Evolutionary conservation across 1,140 invertebrate genomes (phyloP).

Genomic region (Monochamus saltuarius): DNA sequence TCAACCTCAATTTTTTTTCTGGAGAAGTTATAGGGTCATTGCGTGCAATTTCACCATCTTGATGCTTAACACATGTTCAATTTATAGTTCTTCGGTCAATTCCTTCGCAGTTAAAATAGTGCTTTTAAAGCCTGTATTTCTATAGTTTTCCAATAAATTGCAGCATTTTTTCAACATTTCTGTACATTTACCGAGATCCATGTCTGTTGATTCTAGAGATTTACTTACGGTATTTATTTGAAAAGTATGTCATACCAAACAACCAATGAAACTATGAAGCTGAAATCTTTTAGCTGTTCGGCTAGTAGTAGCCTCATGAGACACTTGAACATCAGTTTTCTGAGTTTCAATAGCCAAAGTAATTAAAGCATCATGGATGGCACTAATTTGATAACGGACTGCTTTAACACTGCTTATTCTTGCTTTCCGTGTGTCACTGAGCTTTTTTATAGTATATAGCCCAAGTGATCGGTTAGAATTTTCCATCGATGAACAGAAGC

Average conservation of each 20-base stretch:
- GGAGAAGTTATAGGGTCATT: not conserved
- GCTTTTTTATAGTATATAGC: too few relatives aligned
- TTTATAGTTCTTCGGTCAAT: conserved; percentile 28
- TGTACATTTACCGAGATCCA: conserved; percentile 42
- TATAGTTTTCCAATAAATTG: conserved; percentile 43
- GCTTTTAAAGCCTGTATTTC: too few relatives aligned
- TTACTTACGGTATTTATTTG: conserved; percentile 1
- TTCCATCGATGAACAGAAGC: too few relatives aligned
- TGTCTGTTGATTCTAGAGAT: conserved; percentile 17
- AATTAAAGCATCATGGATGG: too few relatives aligned
- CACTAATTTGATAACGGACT: too few relatives aligned
- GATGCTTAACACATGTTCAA: conserved; percentile 24
- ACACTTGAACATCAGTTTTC: too few relatives aligned
- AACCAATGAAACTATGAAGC: conserved; percentile 15
- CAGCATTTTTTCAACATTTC: conserved; percentile 37
- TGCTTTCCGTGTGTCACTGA: too few relatives aligned
- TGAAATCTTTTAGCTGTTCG: conserved; percentile 14
- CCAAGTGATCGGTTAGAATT: too few relatives aligned
- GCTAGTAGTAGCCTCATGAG: too few relatives aligned
- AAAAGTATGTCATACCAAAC: conserved; percentile 13
- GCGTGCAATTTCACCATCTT: conserved; percentile 2
- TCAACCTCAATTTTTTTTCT: conserved; percentile 6
- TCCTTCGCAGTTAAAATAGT: conserved; percentile 37
- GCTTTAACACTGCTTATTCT: too few relatives aligned
- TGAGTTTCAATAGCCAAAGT: too few relatives aligned